These are phyloP conservation scores for Cremastobaeus sp. DNA, from an alignment of 2,888 invertebrate species.

Conservation along the genomic window DNA sequence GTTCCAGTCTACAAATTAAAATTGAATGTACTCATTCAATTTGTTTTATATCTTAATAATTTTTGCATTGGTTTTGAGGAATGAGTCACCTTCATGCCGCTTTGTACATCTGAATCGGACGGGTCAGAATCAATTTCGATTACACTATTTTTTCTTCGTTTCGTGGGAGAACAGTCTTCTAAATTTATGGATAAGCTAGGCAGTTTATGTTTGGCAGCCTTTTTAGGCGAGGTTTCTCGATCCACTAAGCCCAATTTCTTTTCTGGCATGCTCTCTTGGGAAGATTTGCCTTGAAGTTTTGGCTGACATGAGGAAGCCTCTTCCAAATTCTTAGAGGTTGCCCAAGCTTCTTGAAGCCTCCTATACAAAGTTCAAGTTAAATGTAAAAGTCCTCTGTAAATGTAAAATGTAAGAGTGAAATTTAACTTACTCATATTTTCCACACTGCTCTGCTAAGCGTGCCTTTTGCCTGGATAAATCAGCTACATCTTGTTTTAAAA, in stretches of 20 bases:
- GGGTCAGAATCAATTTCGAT: not conserved
- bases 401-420: not conserved
- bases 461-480: slow-evolving; percentile 15
- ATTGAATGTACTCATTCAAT: not conserved
- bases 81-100: not conserved
- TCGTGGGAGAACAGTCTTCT: too few species aligned
- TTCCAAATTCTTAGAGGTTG: not conserved
- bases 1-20: slow-evolving; percentile 7
- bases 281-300: not conserved
- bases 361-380: slow-evolving; percentile 4
- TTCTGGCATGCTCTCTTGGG: not conserved
- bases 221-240: not conserved
- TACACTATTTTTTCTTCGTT: slow-evolving; percentile 4
- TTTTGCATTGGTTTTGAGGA: too few species aligned
- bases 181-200: not conserved
- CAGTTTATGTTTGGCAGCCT: not conserved
- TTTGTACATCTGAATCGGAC: not conserved
- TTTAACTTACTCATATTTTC: slow-evolving; percentile 8
- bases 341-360: slow-evolving; percentile 7
- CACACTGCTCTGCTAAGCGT: not conserved
- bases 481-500: slow-evolving; percentile 5
- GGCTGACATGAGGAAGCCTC: too few species aligned
- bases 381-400: not conserved
- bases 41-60: not conserved
- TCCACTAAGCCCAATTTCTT: not conserved